Conservation (phyloP, 2,113 vertebrate genomes). For the Otocyon megalotis region DNA sequence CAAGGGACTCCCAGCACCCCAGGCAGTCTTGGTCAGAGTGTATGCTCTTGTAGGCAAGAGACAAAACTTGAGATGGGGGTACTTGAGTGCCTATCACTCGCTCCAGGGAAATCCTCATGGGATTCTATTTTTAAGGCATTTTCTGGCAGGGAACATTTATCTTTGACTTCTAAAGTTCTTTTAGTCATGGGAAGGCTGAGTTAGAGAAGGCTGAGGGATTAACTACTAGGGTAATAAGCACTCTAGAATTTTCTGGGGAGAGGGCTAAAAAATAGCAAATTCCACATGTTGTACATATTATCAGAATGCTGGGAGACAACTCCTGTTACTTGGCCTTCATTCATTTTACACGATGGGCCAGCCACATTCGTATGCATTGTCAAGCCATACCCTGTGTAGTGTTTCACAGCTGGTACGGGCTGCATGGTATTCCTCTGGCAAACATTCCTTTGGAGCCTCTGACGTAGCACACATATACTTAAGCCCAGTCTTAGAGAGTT, state of each 20-base stretch:
- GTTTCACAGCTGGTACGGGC: not conserved
- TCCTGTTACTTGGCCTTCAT: constrained; percentile 13
- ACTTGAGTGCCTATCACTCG: constrained; percentile 39
- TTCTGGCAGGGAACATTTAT: constrained; percentile 74
- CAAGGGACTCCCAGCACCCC: not conserved
- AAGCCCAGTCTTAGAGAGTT: not conserved
- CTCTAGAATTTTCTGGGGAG: constrained; percentile 63
- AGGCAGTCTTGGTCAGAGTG: not conserved
- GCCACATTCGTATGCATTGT: not conserved
- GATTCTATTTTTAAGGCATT: constrained; percentile 45
- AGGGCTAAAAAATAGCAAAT: constrained; percentile 68
- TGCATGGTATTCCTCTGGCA: not conserved
- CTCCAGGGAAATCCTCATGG: constrained; percentile 59
- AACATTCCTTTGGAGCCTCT: not conserved
- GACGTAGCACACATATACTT: not conserved
- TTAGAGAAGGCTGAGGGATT: constrained; percentile 68
- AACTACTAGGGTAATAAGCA: constrained; percentile 72
- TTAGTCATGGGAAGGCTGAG: constrained; percentile 70
- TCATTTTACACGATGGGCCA: not conserved
- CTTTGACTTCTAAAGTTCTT: constrained; percentile 73
- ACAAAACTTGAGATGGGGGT: not conserved
- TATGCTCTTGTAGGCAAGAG: not conserved
- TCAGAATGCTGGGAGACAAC: not conserved
- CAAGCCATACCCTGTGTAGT: not conserved
- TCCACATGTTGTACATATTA: not conserved